phyloP scores from a whole-genome alignment of 2,888 invertebrate genomes.

The Capitulum mitella region DNA sequence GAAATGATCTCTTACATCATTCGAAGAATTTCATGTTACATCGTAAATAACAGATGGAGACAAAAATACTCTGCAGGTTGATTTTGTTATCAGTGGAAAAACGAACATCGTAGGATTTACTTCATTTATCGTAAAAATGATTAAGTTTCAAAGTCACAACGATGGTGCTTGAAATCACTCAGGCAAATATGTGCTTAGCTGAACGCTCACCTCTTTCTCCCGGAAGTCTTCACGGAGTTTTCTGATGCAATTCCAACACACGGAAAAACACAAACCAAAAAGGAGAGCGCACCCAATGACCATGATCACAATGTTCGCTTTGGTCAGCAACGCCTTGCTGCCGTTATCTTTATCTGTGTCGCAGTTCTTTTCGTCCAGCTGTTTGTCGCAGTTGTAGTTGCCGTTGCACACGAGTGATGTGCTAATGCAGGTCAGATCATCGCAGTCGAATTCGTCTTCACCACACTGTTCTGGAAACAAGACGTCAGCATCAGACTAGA shows the following conservation, averaged over 20 bases:
- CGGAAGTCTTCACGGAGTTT: constrained; percentile 79
- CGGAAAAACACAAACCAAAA: constrained; percentile 78
- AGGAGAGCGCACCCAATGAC: constrained; percentile 79
- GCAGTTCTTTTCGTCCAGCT: constrained; percentile 61
- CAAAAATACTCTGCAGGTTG: too few species aligned
- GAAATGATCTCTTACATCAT: too few species aligned
- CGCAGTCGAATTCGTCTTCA: constrained; percentile 66
- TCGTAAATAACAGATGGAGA: too few species aligned
- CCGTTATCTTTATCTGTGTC: neutral
- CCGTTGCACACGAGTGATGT: constrained; percentile 60
- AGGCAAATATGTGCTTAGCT: too few species aligned
- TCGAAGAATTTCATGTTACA: too few species aligned
- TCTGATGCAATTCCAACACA: constrained; percentile 76
- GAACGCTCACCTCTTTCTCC: constrained; percentile 69
- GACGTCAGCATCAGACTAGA: too few species aligned
- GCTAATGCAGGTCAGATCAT: constrained; percentile 78
- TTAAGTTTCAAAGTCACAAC: too few species aligned
- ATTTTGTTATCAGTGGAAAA: too few species aligned
- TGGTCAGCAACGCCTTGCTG: constrained; percentile 37
- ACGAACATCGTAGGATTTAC: too few species aligned
- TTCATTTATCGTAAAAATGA: too few species aligned
- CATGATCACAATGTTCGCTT: constrained; percentile 72
- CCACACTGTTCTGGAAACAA: constrained; percentile 42
- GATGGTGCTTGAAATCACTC: too few species aligned
- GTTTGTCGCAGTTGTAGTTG: constrained; percentile 69